Evolutionary conservation across 2,113 vertebrate genomes (phyloP).

Genomic region (Carollia perspicillata): DNA sequence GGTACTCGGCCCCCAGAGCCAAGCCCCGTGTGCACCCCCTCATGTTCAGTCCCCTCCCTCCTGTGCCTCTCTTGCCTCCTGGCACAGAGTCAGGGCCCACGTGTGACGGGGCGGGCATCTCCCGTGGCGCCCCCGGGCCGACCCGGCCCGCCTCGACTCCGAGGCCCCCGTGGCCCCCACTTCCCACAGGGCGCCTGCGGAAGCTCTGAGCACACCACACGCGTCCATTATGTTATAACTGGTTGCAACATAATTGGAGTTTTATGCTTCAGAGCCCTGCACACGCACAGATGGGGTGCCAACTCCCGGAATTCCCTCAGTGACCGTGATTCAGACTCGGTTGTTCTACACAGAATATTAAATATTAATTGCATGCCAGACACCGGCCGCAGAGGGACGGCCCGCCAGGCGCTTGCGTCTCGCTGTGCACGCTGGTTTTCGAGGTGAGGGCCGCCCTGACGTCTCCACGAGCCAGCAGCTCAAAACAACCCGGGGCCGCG

Average conservation of each 20-base stretch:
- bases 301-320: slow-evolving; percentile 36
- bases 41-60: background rate
- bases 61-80: background rate
- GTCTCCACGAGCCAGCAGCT: background rate
- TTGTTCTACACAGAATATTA: slow-evolving; percentile 33
- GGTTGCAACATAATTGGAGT: slow-evolving; percentile 27
- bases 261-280: slow-evolving; percentile 36
- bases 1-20: too few relatives aligned
- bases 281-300: slow-evolving; percentile 42
- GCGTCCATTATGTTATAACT: slow-evolving; percentile 37
- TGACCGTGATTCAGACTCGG: background rate
- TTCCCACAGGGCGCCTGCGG: background rate
- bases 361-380: slow-evolving; percentile 9
- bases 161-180: background rate
- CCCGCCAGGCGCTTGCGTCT: background rate
- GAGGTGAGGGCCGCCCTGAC: too few relatives aligned
- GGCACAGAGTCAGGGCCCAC: background rate
- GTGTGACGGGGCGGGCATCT: accelerated
- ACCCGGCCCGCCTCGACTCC: background rate
- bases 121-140: background rate
- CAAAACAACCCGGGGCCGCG: background rate
- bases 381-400: background rate
- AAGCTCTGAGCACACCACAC: background rate
- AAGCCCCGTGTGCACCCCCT: background rate
- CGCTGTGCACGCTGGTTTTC: background rate